Percentiles rank a stretch among this genome's conserved stretches.
Evolutionary conservation across 2,113 vertebrate genomes (phyloP).

Genomic region (Baryphthengus martii): DNA sequence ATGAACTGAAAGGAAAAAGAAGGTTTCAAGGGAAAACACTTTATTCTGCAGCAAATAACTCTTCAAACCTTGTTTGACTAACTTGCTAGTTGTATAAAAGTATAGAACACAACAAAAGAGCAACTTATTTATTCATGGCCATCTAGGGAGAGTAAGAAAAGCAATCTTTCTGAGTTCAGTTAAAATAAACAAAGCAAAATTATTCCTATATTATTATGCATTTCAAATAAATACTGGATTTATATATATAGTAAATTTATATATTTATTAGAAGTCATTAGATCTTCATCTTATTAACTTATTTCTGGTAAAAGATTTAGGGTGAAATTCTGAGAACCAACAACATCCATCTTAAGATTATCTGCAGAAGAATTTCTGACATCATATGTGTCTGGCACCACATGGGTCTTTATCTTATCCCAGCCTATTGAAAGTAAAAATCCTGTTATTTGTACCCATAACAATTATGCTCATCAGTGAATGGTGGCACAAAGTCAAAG

Average conservation of each 20-base stretch:
- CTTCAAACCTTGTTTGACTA: background rate
- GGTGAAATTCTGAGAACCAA: background rate
- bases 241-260: too few species aligned
- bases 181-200: background rate
- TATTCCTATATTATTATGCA: background rate
- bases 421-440: background rate
- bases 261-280: too few species aligned
- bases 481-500: background rate
- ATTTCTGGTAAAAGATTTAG: background rate
- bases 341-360: background rate
- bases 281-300: background rate
- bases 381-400: background rate
- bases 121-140: background rate
- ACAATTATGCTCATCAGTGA: background rate
- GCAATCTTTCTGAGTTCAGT: background rate
- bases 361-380: background rate
- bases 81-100: background rate
- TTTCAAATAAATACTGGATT: background rate
- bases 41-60: background rate
- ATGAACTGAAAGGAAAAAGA: background rate
- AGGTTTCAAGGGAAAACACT: background rate
- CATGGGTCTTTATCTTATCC: background rate
- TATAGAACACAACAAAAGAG: background rate
- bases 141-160: background rate
- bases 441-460: background rate